Percentiles rank a stretch among this genome's conserved stretches.
Evolutionary conservation across 2,888 invertebrate genomes (phyloP).

Genomic region (Drosophila atroscutellata): DNA sequence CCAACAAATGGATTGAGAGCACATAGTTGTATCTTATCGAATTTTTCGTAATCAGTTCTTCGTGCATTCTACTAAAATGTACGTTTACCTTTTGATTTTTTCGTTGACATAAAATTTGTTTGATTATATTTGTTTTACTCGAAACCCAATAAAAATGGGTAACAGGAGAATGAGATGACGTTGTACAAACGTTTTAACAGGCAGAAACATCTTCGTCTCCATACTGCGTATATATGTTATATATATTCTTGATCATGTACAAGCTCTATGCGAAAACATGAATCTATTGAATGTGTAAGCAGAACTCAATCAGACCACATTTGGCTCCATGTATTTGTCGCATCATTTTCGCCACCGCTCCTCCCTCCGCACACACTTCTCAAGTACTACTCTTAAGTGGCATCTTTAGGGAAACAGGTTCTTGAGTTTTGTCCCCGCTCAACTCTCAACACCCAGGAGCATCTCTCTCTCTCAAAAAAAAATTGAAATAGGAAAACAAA

Average conservation of each 20-base stretch:
- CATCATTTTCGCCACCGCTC: neutral
- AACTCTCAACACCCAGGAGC: conserved; percentile 46
- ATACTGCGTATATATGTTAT: neutral
- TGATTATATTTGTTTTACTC: neutral
- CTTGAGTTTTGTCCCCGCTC: conserved; percentile 4
- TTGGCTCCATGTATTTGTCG: neutral
- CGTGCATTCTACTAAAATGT: neutral
- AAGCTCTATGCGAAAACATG: neutral
- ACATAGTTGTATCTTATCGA: conserved; percentile 27
- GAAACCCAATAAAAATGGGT: neutral
- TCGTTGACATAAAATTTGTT: neutral
- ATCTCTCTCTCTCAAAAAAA: conserved; percentile 12
- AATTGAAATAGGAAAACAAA: neutral
- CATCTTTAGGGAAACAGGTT: conserved; percentile 22
- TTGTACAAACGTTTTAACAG: neutral
- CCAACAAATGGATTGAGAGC: conserved; percentile 2
- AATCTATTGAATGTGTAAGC: neutral
- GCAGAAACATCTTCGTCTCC: neutral
- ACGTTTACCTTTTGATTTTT: neutral
- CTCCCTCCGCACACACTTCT: neutral
- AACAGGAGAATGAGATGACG: neutral
- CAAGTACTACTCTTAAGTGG: neutral
- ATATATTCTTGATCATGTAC: neutral
- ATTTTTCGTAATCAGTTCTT: neutral
- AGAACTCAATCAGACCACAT: neutral